These are phyloP conservation scores for Lithophane ornitopus DNA, from an alignment of 2,888 invertebrate genomes.

Conservation along the genomic window DNA sequence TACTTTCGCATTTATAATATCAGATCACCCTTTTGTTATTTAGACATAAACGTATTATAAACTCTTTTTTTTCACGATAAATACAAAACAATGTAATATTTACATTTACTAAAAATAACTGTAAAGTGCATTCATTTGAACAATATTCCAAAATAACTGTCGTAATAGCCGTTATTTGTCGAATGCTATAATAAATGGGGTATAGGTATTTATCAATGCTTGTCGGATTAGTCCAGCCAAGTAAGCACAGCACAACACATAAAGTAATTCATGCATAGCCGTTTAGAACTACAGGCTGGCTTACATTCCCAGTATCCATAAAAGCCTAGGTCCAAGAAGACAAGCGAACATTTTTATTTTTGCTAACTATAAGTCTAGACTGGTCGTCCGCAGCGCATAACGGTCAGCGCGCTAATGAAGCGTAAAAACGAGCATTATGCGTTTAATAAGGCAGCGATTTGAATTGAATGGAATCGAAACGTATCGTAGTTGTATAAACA, in stretches of 20 bases:
- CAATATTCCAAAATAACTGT: too few species aligned
- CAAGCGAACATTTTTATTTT: conserved; percentile 31
- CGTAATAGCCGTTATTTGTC: too few species aligned
- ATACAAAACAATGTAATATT: too few species aligned
- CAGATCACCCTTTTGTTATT: too few species aligned
- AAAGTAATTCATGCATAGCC: conserved; percentile 25
- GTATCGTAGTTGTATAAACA: conserved; percentile 71
- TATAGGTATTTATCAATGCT: conserved; percentile 29
- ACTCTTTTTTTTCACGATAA: too few species aligned
- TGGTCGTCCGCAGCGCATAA: conserved; percentile 36
- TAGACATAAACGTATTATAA: too few species aligned
- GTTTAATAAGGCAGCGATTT: conserved; percentile 65
- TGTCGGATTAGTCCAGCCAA: neutral
- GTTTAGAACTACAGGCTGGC: neutral
- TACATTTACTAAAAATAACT: too few species aligned
- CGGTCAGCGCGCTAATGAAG: conserved; percentile 53
- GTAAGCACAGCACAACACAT: neutral
- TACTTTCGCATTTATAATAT: too few species aligned
- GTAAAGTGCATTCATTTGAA: too few species aligned
- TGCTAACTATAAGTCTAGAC: conserved; percentile 17
- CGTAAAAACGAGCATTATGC: conserved; percentile 63
- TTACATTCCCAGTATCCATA: conserved; percentile 48
- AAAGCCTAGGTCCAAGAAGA: conserved; percentile 35
- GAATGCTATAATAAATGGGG: too few species aligned
- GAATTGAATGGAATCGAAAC: conserved; percentile 69